These are phyloP conservation scores for Lutraria lutraria DNA, from an alignment of 2,888 invertebrate genomes.

Conservation along the genomic window DNA sequence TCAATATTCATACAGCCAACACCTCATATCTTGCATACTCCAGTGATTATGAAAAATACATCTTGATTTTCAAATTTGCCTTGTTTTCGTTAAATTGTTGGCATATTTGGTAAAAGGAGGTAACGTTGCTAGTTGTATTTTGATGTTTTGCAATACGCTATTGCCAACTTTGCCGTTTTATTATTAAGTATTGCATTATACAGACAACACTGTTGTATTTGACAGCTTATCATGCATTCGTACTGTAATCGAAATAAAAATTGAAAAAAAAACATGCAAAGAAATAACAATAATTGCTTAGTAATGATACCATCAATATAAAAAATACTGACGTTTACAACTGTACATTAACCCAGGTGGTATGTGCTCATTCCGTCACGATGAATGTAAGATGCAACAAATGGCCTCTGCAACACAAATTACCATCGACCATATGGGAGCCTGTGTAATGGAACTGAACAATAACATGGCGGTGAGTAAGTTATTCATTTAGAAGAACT, in stretches of 20 bases:
- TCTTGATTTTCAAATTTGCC: too few species aligned
- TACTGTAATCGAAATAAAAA: not conserved
- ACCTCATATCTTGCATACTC: too few species aligned
- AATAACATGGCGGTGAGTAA: not conserved
- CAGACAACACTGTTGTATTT: not conserved
- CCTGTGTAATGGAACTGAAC: not conserved
- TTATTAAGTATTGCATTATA: not conserved
- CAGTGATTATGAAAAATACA: too few species aligned
- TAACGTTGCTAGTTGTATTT: too few species aligned
- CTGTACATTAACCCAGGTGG: too few species aligned
- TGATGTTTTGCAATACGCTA: not conserved
- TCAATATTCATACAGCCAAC: too few species aligned
- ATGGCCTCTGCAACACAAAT: not conserved
- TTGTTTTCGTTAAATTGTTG: too few species aligned
- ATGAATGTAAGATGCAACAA: not conserved
- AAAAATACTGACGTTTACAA: not conserved
- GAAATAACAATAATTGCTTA: not conserved
- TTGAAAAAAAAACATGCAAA: not conserved
- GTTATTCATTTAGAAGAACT: not conserved
- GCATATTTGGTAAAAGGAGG: too few species aligned
- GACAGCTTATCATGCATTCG: not conserved
- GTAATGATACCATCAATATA: too few species aligned
- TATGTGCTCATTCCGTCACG: not conserved
- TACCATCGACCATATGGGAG: not conserved
- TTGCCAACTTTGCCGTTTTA: not conserved